Conservation (phyloP, 2,888 invertebrate species). For the Ctenicera cuprea region DNA sequence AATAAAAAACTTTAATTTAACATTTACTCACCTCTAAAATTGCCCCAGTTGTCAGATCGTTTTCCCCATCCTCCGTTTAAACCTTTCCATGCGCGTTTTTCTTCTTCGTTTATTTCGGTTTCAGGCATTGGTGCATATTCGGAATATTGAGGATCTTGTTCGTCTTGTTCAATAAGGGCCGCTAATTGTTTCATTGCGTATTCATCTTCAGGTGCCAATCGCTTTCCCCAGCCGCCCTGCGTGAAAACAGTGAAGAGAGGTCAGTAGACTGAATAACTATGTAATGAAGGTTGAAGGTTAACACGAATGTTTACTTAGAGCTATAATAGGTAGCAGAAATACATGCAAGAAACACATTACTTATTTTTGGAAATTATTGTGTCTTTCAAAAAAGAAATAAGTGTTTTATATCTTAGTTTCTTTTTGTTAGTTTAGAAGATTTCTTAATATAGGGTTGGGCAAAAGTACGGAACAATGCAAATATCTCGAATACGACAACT, state of each 20-base stretch:
- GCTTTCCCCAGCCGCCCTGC: constrained; percentile 72
- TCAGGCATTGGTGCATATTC: constrained; percentile 61
- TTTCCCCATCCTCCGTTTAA: constrained; percentile 86
- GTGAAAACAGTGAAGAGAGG: background rate
- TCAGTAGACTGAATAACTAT: background rate
- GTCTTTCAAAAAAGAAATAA: too few species aligned
- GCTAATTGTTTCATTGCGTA: constrained; percentile 65
- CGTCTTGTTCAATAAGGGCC: constrained; percentile 63
- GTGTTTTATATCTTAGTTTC: too few species aligned
- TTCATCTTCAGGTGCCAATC: constrained; percentile 67
- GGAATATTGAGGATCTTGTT: constrained; percentile 57
- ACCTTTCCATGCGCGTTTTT: constrained; percentile 82
- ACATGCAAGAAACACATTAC: too few species aligned
- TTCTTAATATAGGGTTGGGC: too few species aligned
- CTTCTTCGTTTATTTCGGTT: constrained; percentile 66
- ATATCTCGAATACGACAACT: too few species aligned
- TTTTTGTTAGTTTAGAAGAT: too few species aligned
- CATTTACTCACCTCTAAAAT: constrained; percentile 73
- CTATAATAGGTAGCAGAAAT: too few species aligned
- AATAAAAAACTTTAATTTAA: background rate
- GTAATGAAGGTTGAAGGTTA: background rate
- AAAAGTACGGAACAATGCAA: too few species aligned
- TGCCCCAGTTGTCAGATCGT: constrained; percentile 78
- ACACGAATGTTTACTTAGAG: background rate
- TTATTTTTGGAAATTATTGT: background rate